Percentiles rank a stretch among this genome's conserved stretches.
These are phyloP conservation scores for Phodopus roborovskii DNA, from an alignment of 2,113 vertebrate species.

Conservation along the genomic window DNA sequence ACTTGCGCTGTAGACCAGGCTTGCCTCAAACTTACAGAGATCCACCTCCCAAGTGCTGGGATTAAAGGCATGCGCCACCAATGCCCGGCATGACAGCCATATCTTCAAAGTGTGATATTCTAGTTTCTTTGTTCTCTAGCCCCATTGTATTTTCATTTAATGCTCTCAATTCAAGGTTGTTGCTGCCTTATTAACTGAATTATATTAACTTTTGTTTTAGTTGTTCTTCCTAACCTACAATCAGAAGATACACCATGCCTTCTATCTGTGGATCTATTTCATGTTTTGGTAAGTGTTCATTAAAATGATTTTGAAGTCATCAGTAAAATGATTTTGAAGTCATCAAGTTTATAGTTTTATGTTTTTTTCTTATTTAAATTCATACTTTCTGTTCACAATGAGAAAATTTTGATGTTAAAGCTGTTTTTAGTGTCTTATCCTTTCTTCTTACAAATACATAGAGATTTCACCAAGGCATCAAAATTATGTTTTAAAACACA, in stretches of 20 bases:
- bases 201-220: constrained; percentile 83
- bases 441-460: constrained; percentile 51
- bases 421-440: constrained; percentile 32
- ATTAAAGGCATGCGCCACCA: too few relatives aligned
- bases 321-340: constrained; percentile 26
- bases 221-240: constrained; percentile 91
- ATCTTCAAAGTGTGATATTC: constrained; percentile 4
- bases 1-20: too few relatives aligned
- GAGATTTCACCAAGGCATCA: constrained; percentile 54
- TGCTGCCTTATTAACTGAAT: constrained; percentile 46
- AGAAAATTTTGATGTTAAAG: constrained; percentile 27
- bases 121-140: constrained; percentile 40
- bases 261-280: constrained; percentile 96
- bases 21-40: too few relatives aligned
- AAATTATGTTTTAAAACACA: constrained; percentile 58
- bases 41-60: too few relatives aligned
- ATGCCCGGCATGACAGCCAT: background rate
- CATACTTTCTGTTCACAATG: constrained; percentile 41
- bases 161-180: constrained; percentile 16
- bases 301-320: constrained; percentile 33
- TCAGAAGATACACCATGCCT: constrained; percentile 91
- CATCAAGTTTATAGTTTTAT: constrained; percentile 37
- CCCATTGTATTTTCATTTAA: constrained; percentile 11
- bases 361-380: constrained; percentile 59
- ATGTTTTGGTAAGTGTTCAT: constrained; percentile 92